Percentiles rank a stretch among this genome's conserved stretches.
These are phyloP conservation scores for Corvus hawaiiensis DNA, from an alignment of 2,113 vertebrate genomes.

Conservation along the genomic window DNA sequence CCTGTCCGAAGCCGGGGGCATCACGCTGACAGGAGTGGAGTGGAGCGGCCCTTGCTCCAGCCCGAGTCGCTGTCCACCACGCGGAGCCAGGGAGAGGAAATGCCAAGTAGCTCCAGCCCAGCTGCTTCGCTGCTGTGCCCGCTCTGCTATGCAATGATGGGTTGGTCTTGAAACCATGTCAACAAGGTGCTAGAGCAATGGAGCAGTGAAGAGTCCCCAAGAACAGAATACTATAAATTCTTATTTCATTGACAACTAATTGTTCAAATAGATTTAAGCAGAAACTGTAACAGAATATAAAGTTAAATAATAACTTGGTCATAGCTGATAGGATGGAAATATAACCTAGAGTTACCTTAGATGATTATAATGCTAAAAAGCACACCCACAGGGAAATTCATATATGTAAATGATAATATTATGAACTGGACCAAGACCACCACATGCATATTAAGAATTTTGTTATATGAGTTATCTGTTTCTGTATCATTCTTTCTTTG, in stretches of 20 bases:
- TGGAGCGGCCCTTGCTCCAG: not conserved
- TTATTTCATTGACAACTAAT: not conserved
- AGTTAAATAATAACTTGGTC: not conserved
- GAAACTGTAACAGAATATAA: not conserved
- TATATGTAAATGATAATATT: not conserved
- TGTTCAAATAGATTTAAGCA: not conserved
- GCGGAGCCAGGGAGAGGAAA: not conserved
- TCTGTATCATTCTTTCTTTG: not conserved
- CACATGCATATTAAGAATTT: not conserved
- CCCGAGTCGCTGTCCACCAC: not conserved
- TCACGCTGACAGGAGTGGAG: not conserved
- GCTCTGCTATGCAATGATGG: not conserved
- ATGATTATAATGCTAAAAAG: not conserved
- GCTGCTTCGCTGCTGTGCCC: not conserved
- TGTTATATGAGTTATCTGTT: not conserved
- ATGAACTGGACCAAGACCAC: not conserved
- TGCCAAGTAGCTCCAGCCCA: not conserved
- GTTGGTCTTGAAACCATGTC: not conserved
- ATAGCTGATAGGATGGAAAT: not conserved
- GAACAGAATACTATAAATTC: not conserved
- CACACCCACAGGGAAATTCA: not conserved
- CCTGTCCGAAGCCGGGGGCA: not conserved
- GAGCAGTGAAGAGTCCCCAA: not conserved
- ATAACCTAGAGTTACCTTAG: not conserved
- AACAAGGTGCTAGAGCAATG: not conserved